phyloP scores from a whole-genome alignment of 2,797 vertebrate genomes.

The Pangasius larnaudii region DNA sequence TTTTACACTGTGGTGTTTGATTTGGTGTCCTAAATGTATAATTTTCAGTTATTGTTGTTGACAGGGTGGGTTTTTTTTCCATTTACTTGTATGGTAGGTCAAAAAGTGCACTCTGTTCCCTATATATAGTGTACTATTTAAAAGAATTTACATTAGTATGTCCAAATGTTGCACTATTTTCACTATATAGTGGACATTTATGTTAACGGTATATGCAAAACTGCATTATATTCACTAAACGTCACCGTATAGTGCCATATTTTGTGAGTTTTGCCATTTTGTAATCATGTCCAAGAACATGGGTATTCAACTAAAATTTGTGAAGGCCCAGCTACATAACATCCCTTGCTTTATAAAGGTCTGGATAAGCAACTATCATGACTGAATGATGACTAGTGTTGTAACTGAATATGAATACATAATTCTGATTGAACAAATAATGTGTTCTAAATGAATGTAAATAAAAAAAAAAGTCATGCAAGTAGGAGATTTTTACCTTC shows the following conservation, averaged over 20 bases:
- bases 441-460: neutral
- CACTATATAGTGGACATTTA: no score
- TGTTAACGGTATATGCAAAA: no score
- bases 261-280: neutral
- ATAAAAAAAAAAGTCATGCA: neutral
- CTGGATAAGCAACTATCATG: neutral
- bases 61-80: neutral
- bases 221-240: neutral
- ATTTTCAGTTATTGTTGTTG: neutral
- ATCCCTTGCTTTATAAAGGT: neutral
- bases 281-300: neutral
- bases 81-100: neutral
- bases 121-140: neutral
- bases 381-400: neutral
- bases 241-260: neutral
- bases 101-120: neutral
- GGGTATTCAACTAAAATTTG: neutral
- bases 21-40: neutral
- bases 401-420: no score
- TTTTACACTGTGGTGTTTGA: neutral
- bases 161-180: neutral
- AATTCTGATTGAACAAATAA: neutral
- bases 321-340: neutral
- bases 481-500: no score
- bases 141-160: neutral